These are phyloP conservation scores for Semaprochilodus insignis DNA, from an alignment of 2,797 vertebrate genomes.

Conservation along the genomic window DNA sequence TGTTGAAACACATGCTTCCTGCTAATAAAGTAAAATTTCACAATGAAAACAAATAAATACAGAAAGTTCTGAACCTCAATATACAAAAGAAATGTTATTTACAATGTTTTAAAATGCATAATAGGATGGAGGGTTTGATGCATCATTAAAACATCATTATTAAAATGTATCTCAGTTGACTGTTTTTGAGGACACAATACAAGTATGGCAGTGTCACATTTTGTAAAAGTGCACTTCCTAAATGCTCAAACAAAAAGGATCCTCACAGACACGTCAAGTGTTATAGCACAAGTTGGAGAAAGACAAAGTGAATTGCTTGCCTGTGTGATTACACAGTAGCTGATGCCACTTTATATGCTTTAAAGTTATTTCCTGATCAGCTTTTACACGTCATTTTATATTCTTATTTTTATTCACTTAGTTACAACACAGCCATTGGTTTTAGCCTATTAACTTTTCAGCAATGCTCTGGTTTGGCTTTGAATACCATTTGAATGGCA, in stretches of 20 bases:
- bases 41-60: not conserved
- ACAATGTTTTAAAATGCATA: not conserved
- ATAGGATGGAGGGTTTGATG: not conserved
- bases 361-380: slow-evolving; percentile 60
- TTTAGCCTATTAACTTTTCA: slow-evolving; percentile 44
- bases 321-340: not conserved
- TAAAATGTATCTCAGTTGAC: not conserved
- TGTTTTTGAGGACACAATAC: not conserved
- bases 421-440: slow-evolving; percentile 68
- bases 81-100: not conserved
- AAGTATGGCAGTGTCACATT: not conserved
- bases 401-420: slow-evolving; percentile 61
- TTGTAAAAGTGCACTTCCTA: not conserved
- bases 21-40: slow-evolving; percentile 34
- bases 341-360: slow-evolving; percentile 63
- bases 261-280: not conserved
- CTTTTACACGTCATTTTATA: slow-evolving; percentile 56
- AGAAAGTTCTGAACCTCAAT: not conserved
- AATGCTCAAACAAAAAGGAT: not conserved
- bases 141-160: too few relatives aligned
- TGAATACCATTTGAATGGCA: slow-evolving; percentile 46
- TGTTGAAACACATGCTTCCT: slow-evolving; percentile 25
- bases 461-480: slow-evolving; percentile 3
- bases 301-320: not conserved
- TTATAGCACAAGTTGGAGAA: not conserved